Evolutionary conservation across 2,113 vertebrate species (phyloP).

Genomic region (Dendrocopos noguchii): DNA sequence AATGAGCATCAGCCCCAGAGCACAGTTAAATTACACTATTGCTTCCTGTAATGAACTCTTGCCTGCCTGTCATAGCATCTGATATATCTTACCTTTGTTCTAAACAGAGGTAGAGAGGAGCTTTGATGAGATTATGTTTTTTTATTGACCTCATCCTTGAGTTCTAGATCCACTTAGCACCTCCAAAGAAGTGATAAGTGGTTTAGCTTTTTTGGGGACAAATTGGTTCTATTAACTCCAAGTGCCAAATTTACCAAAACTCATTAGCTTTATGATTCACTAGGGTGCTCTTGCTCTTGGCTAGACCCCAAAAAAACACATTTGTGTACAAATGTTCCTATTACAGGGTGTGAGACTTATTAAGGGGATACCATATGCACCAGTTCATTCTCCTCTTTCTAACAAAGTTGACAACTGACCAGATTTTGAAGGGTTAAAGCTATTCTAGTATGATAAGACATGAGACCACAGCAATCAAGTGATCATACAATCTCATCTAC

Average conservation of each 20-base stretch:
- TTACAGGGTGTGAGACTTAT: conserved; percentile 76
- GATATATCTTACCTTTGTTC: conserved; percentile 15
- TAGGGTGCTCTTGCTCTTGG: conserved; percentile 74
- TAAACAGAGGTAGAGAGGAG: conserved; percentile 15
- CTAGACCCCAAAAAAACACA: conserved; percentile 73
- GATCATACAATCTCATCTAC: conserved; percentile 52
- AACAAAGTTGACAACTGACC: conserved; percentile 62
- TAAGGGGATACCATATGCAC: conserved; percentile 75
- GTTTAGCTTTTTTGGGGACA: conserved; percentile 77
- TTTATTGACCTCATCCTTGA: conserved; percentile 70
- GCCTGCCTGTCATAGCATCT: background rate
- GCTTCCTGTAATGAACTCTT: background rate
- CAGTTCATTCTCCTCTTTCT: conserved; percentile 13
- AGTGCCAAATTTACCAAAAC: conserved; percentile 77
- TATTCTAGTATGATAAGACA: conserved; percentile 71
- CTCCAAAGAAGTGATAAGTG: conserved; percentile 77
- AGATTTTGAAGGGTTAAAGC: conserved; percentile 75
- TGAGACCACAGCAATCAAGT: conserved; percentile 56
- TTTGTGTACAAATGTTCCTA: conserved; percentile 79
- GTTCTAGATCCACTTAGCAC: conserved; percentile 81
- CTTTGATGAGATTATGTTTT: conserved; percentile 59
- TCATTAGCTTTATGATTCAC: conserved; percentile 79
- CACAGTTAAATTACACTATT: conserved; percentile 12
- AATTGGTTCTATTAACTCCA: conserved; percentile 74
- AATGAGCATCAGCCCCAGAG: background rate